Evolutionary conservation across 2,797 vertebrate genomes (phyloP), one percentile per base, ranked within the genome.

Genomic region (Rhinogobio ventralis): DNA sequence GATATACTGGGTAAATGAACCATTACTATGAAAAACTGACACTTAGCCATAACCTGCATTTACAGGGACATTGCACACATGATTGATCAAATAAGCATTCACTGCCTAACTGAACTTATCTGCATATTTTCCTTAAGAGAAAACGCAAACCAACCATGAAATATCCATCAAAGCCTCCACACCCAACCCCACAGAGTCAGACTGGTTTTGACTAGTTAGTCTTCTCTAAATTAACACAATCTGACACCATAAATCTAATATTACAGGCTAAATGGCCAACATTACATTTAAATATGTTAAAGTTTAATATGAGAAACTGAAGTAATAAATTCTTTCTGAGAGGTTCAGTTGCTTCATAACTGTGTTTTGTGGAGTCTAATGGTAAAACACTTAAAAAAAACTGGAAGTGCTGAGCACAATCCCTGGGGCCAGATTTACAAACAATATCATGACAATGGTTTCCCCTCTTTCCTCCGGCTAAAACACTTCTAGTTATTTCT

Each of bases 381-480:
- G 74, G 69, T 60, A 77, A 86, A 81, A 77, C 71, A 45, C 67
- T 82, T 82, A 53, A 68, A 80, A 83, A 81, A 82, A 83, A 30
- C 39, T 53, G 23, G 30, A 64, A 79, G 60, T 85, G 79, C 74
- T 76, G 74, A 73, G 69, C 74, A 86, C n/a, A 74, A 72, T 66
- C 64, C 80, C 85, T 13, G 23, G 55, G 76, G 88, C 49, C 14
- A 80, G 57, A 82, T 89, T 87, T 79, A 79, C 66, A 85, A 84
- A 81, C 85, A 86, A 83, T 83, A 77, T 82, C 76, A 86, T 85
- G 66, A 89, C 85, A 88, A 89, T 88, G 81, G 85, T 72, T 85
- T 73, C 82, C 85, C 76, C 57, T 76, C 64, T 71, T 42, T 76
- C 76, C 82, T 87, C 79, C 17, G 7, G 51, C 78, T 75, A 57